Evolutionary conservation across 1,140 invertebrate genomes (phyloP), one percentile per base, ranked within the genome.

Genomic region (Papilio aristodemus): DNA sequence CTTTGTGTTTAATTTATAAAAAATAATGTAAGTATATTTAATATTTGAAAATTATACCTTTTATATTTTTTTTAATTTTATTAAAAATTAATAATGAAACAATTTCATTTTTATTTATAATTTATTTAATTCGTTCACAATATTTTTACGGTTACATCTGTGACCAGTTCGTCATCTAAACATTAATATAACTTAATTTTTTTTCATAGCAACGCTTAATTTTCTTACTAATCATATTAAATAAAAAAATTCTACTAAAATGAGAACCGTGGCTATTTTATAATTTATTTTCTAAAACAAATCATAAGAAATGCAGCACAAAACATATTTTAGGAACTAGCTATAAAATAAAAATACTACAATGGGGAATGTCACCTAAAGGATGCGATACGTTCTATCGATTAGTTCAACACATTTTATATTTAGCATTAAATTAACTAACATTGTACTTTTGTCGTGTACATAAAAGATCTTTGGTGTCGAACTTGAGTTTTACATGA

Each of bases 281-380:
- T 22, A 62, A 39, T 22, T 14, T 14, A 37, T 39, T 62, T 22
- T 27, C 63, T 50, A 66, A 7, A 66, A 46, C 36, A 50, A 50
- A 50, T 36, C 63, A 66, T 66, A 66, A 66, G 41, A 66, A 68
- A 76, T 69, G 71, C 70, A 67, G 70, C 69, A 71, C 70, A 73
- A 79, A 32, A 68, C 66, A 43, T 54, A 63, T 71, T 74, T 76
- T 80, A 87, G 84, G 83, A 88, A 88, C 86, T 82, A 84, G 79
- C 77, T 17, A 77, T 71, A 71, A 76, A 80, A 76, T 32, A 67
- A 75, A 78, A 77, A 79, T 77, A 78, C 71, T 74, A 68, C 68
- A 72, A 76, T 72, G 76, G 78, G 86, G 85, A 88, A 87, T 86
- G 85, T 88, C 81, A 86, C 84, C 85, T 77, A 70, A 69, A 71